These are phyloP conservation scores for Pygoscelis adeliae DNA, from an alignment of 2,113 vertebrate genomes.

Conservation along the genomic window DNA sequence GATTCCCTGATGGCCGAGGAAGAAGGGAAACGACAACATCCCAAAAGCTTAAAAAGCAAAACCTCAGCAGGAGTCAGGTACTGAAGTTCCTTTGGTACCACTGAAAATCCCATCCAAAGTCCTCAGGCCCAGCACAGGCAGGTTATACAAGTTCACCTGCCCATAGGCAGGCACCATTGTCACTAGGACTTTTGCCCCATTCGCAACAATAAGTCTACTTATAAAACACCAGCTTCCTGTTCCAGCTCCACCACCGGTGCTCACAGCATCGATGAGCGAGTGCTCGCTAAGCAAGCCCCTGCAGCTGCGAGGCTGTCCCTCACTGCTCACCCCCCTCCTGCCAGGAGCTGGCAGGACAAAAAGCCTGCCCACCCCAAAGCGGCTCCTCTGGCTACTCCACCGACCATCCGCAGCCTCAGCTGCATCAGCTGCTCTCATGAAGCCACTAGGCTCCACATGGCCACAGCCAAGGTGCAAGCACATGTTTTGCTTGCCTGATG, in stretches of 20 bases:
- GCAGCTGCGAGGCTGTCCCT: not conserved
- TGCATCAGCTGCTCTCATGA: not conserved
- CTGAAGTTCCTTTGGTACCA: not conserved
- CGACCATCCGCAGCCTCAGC: rapidly evolving
- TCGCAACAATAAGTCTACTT: not conserved
- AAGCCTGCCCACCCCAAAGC: not conserved
- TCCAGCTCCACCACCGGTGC: not conserved
- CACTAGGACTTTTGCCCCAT: not conserved
- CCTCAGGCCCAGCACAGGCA: not conserved
- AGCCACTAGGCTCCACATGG: rapidly evolving
- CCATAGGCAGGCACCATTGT: not conserved
- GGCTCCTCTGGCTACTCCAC: not conserved
- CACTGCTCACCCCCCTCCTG: not conserved
- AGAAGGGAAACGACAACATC: not conserved
- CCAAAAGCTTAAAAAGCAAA: not conserved
- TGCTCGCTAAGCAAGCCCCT: not conserved
- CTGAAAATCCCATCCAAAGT: not conserved
- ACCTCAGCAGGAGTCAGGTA: not conserved
- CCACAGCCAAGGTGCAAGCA: rapidly evolving
- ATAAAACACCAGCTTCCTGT: not conserved
- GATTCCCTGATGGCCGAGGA: not conserved
- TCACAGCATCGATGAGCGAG: rapidly evolving
- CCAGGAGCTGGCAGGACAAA: not conserved
- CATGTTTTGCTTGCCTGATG: rapidly evolving
- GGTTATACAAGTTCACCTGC: not conserved